Evolutionary conservation across 2,797 vertebrate species (phyloP).

Genomic region (Clarias pachynema): DNA sequence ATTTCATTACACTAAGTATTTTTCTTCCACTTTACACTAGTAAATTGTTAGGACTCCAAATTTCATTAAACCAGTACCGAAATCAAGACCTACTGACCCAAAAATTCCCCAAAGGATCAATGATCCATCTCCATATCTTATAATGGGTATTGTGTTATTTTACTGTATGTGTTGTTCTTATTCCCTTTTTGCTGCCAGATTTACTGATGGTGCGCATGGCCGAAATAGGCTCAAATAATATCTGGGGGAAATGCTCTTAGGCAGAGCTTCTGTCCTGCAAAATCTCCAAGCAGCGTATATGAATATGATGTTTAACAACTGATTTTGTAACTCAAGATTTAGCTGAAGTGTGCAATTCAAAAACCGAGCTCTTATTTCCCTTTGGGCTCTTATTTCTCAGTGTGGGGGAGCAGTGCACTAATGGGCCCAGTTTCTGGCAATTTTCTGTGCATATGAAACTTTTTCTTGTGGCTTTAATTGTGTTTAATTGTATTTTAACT

Average conservation of each 20-base stretch:
- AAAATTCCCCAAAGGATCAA: not conserved
- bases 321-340: not conserved
- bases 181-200: not conserved
- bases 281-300: not conserved
- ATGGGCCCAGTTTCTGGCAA: not conserved
- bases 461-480: not conserved
- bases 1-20: not conserved
- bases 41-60: not conserved
- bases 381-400: not conserved
- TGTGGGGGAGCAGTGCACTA: not conserved
- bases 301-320: not conserved
- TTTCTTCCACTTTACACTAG: not conserved
- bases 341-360: not conserved
- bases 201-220: not conserved
- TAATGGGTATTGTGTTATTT: not conserved
- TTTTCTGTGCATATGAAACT: not conserved
- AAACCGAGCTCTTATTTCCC: constrained; percentile 1
- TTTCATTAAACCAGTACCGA: not conserved
- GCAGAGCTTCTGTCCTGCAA: not conserved
- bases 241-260: not conserved
- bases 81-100: not conserved
- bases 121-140: not conserved
- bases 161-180: not conserved
- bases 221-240: not conserved
- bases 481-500: not conserved